These are phyloP conservation scores for Catagonus wagneri DNA, from an alignment of 2,113 vertebrate species.

Conservation along the genomic window DNA sequence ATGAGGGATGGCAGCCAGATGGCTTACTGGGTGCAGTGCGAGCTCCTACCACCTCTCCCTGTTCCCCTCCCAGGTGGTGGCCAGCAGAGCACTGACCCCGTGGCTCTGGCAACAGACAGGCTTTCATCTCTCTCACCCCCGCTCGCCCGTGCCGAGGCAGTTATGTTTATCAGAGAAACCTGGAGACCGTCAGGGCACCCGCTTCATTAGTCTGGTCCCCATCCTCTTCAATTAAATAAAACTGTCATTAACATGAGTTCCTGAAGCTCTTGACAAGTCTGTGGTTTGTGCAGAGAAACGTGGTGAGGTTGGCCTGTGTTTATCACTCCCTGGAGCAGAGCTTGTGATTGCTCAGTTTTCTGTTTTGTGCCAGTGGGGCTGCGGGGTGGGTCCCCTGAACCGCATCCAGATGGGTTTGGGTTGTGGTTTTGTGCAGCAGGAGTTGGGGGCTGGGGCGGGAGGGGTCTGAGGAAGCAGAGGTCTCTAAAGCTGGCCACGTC, in stretches of 20 bases:
- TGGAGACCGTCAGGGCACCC: neutral
- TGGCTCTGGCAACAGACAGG: no score
- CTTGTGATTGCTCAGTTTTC: neutral
- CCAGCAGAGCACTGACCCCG: neutral
- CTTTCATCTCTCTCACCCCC: neutral
- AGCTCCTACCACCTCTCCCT: no score
- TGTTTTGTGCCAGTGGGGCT: neutral
- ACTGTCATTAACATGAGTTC: accelerated
- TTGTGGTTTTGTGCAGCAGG: neutral
- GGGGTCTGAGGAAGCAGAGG: no score
- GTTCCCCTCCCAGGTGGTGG: neutral
- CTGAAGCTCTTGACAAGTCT: accelerated
- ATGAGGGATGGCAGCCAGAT: accelerated
- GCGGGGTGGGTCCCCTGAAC: no score
- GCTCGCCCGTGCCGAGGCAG: accelerated
- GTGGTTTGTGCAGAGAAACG: neutral
- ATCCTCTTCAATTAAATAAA: neutral
- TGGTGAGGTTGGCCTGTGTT: neutral
- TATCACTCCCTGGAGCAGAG: neutral
- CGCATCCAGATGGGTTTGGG: neutral
- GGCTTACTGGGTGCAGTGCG: neutral
- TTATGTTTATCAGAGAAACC: neutral
- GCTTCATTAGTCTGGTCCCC: neutral
- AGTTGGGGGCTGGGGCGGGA: no score
- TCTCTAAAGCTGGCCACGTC: neutral